phyloP scores from a whole-genome alignment of 1,140 invertebrate species.

The Neotoxoptera formosana region DNA sequence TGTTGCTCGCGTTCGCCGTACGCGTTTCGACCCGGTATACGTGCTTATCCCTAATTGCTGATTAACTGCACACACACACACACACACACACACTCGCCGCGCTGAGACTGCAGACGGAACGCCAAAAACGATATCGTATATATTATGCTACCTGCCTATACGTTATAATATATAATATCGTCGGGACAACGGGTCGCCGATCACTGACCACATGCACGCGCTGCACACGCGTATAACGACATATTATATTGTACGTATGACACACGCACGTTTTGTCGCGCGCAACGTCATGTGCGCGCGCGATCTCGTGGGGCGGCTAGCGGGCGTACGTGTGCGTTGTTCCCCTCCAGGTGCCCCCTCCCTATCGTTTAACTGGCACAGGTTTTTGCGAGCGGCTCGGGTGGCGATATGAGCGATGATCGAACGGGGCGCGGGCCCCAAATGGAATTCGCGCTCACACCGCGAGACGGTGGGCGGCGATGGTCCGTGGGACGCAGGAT shows the following conservation, averaged over 20 bases:
- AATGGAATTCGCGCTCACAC: constrained; percentile 44
- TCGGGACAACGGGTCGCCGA: constrained; percentile 31
- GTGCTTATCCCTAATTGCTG: not conserved
- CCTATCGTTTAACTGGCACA: not conserved
- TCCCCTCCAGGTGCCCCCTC: not conserved
- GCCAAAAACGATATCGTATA: constrained; percentile 5
- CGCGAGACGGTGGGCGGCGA: constrained; percentile 31
- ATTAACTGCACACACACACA: not conserved
- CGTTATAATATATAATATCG: not conserved
- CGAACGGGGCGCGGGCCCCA: not conserved
- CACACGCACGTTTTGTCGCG: not conserved
- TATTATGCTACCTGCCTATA: not conserved
- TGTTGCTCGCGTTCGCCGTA: too few relatives aligned
- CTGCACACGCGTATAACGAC: not conserved
- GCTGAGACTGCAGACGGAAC: not conserved
- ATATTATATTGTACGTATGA: not conserved
- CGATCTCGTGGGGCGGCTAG: not conserved
- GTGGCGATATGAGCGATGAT: not conserved
- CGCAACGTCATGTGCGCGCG: not conserved
- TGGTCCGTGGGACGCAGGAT: constrained; percentile 52
- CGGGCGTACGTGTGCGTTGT: not conserved
- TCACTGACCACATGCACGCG: constrained; percentile 38
- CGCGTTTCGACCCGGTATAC: not conserved
- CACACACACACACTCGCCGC: not conserved
- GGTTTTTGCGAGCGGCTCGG: not conserved